These are phyloP conservation scores for Actinernus sp. DNA, from an alignment of 92 coral and sea anemone genomes.

Conservation along the genomic window DNA sequence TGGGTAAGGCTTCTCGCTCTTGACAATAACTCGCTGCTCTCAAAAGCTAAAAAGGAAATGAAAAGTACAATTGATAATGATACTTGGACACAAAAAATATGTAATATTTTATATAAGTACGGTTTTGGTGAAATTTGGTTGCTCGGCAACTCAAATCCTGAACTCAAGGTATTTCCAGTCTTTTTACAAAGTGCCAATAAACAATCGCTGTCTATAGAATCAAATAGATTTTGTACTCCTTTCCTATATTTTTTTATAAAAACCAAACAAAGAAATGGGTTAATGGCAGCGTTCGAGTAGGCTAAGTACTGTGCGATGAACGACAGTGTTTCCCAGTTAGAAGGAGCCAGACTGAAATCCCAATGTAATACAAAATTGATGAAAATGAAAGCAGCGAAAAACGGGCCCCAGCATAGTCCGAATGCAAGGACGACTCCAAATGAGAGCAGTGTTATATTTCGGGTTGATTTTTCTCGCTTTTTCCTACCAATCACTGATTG, in stretches of 20 bases:
- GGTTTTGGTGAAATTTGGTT: no score
- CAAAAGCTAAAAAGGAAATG: no score
- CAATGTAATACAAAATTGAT: neutral
- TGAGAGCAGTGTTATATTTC: constrained; percentile 14
- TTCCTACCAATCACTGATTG: neutral
- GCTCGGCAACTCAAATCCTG: no score
- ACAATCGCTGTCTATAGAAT: no score
- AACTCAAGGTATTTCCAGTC: no score
- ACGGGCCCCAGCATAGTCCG: constrained; percentile 34
- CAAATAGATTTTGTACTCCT: constrained; percentile 1
- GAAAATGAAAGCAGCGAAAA: neutral
- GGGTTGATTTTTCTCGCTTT: constrained; percentile 4
- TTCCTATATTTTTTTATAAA: constrained; percentile 12
- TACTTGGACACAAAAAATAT: no score
- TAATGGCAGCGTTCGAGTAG: constrained; percentile 23
- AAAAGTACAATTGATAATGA: no score
- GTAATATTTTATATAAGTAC: no score
- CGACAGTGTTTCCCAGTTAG: neutral
- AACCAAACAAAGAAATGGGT: constrained; percentile 8
- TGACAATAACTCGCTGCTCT: no score
- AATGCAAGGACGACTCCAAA: constrained; percentile 24
- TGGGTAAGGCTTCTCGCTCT: no score
- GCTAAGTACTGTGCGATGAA: constrained; percentile 14
- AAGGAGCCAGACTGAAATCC: neutral
- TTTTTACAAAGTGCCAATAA: no score